Evolutionary conservation across 1,140 invertebrate genomes (phyloP), one percentile per base, ranked within the genome.

Genomic region (Halictus rubicundus): DNA sequence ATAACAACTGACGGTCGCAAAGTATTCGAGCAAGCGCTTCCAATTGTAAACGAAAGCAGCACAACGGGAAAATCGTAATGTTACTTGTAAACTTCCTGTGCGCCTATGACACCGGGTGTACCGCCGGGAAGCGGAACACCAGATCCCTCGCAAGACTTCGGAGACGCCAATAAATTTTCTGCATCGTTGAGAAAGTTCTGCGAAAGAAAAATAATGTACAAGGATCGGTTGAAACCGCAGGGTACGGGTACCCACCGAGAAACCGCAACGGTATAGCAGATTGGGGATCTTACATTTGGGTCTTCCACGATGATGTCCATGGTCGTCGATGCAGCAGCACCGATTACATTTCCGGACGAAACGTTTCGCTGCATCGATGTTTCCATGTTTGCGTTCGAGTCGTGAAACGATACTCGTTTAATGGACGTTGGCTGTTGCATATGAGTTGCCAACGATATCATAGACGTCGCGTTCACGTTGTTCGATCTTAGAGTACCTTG

Each of bases 81-180:
- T 88, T 92, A 97, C 96, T 95, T 95, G 92, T 98, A 98, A 65
- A 98, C 97, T 94, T 98, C 97, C 93, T 98, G 98, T 78, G 97
- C 96, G 78, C 98, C 98, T 85, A 99, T 98, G 16, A 99, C 98
- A 81, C 98, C 97, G 37, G 98, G 97, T 42, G 97, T 98, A 68
- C 94, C 95, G 32, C 94, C 93, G 68, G 93, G 88, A 90, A 94
- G 94, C 85, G 94, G 89, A 81, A 93, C 85, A 84, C 94, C 92
- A 65, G 94, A 93, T 63, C 94, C 93, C 87, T 96, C 95, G 5
- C 95, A 96, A 71, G 96, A 96, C 84, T 95, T 95, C 60, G 96
- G 96, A 85, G 95, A 96, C 88, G 96, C 94, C 83, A 97, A 90
- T 93, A 97, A 94, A 86, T 93, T 95, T 92, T 97, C 96, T 60